Evolutionary conservation across 2,888 invertebrate genomes (phyloP), one percentile per base, ranked within the genome.

Genomic region (Athripsodes cinereus): DNA sequence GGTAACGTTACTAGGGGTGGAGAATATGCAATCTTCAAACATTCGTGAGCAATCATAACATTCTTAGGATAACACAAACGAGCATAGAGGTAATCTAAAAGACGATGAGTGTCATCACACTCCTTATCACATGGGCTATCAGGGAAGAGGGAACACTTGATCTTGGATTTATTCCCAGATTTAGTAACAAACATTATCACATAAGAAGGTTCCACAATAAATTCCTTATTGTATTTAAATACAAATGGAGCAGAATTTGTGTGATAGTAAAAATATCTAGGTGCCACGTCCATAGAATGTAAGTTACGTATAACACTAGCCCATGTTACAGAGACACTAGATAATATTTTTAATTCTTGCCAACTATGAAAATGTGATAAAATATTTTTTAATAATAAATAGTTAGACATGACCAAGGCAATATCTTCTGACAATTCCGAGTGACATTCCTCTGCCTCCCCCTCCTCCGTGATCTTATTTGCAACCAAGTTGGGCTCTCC

Each of bases 301-400:
- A 78, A 59, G n/a, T 72, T 66, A 8, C 68, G 67, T 1, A 76
- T 69, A 21, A 71, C 74, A 20, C 73, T 73, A 13, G 67, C 65
- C 78, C 78, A 79, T 49, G 74, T 71, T 19, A 68, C 67, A 60
- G 74, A 74, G 3, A 78, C 78, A 66, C 68, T 67, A 62, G 72
- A 72, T 57, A 74, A 73, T 10, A 75, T 55, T 54, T 72, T 62
- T 64, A 76, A 74, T 2, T 78, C 76, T 63, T 74, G 78, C 79
- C 78, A 79, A 21, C 67, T 63, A 53, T 76, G 66, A 58, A 71
- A 69, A 63, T 48, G 26, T 2, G 72, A 71, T 1, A 79, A 64
- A 44, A 78, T 75, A 55, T 73, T 70, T 63, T 74, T 78, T 20
- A 70, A 72, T 61, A 78, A 74, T n/a, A 78, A 69, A 65, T 78